These are phyloP conservation scores for Pterocles orientalis DNA, from an alignment of 2,113 vertebrate genomes.

Conservation along the genomic window DNA sequence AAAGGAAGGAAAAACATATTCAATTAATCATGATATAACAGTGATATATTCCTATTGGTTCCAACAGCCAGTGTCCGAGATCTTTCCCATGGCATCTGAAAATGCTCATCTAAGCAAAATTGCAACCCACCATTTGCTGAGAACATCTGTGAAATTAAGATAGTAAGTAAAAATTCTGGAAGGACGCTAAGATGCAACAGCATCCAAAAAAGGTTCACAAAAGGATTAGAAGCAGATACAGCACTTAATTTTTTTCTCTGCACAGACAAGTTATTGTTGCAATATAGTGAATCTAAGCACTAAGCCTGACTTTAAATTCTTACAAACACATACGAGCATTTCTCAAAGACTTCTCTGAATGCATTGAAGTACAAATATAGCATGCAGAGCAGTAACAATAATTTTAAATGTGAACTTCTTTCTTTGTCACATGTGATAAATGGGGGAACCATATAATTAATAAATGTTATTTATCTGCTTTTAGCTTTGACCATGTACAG, in stretches of 20 bases:
- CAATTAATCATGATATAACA: neutral
- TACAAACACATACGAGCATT: neutral
- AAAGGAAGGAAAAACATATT: neutral
- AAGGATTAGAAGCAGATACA: neutral
- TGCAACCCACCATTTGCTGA: neutral
- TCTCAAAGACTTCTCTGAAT: neutral
- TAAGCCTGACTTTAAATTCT: neutral
- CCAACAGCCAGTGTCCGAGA: neutral
- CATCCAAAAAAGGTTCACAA: neutral
- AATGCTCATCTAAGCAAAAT: neutral
- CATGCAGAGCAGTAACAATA: neutral
- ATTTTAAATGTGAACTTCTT: neutral
- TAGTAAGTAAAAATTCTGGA: neutral
- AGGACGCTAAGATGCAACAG: neutral
- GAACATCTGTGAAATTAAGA: slow-evolving; percentile 15
- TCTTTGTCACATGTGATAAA: neutral
- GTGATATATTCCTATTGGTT: neutral
- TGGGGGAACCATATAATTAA: neutral
- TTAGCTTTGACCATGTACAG: neutral
- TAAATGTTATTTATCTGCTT: neutral
- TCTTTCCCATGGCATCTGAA: neutral
- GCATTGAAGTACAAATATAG: neutral
- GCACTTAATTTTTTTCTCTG: neutral
- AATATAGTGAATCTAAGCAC: neutral
- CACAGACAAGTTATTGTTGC: neutral